Percentiles rank a stretch among this genome's conserved stretches.
These are phyloP conservation scores for Cephus rjabovi DNA, from an alignment of 2,888 invertebrate genomes.

Conservation along the genomic window DNA sequence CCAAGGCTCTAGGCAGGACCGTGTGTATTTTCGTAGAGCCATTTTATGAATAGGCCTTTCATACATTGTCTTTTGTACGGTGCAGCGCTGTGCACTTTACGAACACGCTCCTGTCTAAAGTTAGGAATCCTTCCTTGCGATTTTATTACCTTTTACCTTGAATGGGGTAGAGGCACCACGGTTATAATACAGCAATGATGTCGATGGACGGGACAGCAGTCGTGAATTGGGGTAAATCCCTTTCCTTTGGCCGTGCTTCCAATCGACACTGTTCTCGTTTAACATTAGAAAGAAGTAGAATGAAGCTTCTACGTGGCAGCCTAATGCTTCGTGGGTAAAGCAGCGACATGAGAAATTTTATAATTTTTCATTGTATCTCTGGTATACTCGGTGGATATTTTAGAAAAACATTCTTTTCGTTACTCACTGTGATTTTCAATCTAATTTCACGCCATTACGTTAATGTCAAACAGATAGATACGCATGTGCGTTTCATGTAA, in stretches of 20 bases:
- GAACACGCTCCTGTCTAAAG: slow-evolving; percentile 40
- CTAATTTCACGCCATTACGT: no score
- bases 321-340: not conserved
- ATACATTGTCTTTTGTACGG: not conserved
- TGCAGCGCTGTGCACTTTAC: not conserved
- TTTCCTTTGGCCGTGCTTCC: slow-evolving; percentile 58
- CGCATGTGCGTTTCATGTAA: no score
- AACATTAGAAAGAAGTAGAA: slow-evolving; percentile 50
- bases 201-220: slow-evolving; percentile 63
- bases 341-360: not conserved
- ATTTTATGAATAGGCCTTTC: not conserved
- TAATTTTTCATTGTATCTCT: not conserved
- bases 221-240: slow-evolving; percentile 60
- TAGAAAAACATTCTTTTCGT: not conserved
- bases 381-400: not conserved
- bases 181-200: slow-evolving; percentile 61
- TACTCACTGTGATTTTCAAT: not conserved
- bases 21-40: not conserved
- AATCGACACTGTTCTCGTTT: slow-evolving; percentile 59
- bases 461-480: no score
- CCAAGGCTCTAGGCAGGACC: not conserved
- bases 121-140: slow-evolving; percentile 33
- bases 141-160: slow-evolving; percentile 60
- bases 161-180: slow-evolving; percentile 57
- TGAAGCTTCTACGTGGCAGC: not conserved